These are phyloP conservation scores for Urocitellus parryii DNA, from an alignment of 2,113 vertebrate species.

Conservation along the genomic window DNA sequence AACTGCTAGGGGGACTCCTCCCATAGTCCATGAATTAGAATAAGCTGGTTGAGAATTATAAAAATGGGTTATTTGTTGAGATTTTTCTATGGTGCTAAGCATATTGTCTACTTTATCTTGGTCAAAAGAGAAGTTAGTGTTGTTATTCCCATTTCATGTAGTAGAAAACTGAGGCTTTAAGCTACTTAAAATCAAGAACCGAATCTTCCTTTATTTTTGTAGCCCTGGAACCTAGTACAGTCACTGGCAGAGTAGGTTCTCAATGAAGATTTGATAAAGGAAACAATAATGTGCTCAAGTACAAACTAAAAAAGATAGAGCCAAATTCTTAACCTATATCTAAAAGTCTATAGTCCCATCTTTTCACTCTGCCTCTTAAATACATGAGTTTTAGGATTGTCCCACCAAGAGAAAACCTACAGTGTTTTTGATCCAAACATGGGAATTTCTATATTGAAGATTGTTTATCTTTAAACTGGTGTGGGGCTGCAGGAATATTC, in stretches of 20 bases:
- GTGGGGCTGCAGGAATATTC: background rate
- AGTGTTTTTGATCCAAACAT: background rate
- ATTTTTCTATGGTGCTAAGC: background rate
- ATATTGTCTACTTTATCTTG: background rate
- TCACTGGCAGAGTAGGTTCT: background rate
- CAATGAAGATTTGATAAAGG: background rate
- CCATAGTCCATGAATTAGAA: background rate
- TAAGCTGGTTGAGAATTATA: background rate
- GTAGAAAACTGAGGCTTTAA: slow-evolving; percentile 12
- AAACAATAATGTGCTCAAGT: background rate
- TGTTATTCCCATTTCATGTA: background rate
- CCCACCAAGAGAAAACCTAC: background rate
- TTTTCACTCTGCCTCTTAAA: background rate
- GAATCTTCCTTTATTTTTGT: background rate
- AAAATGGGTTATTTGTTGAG: background rate
- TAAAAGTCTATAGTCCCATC: background rate
- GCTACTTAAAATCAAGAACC: background rate
- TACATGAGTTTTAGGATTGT: background rate
- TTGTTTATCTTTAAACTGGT: background rate
- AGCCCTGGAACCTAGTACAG: background rate
- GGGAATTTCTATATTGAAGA: background rate
- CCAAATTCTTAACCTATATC: background rate
- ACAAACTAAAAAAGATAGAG: background rate
- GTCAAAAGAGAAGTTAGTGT: background rate
- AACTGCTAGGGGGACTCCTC: background rate